These are phyloP conservation scores for Holothuria glaberrima DNA, from an alignment of 35 echinoderm and acorn worm species.

Conservation along the genomic window DNA sequence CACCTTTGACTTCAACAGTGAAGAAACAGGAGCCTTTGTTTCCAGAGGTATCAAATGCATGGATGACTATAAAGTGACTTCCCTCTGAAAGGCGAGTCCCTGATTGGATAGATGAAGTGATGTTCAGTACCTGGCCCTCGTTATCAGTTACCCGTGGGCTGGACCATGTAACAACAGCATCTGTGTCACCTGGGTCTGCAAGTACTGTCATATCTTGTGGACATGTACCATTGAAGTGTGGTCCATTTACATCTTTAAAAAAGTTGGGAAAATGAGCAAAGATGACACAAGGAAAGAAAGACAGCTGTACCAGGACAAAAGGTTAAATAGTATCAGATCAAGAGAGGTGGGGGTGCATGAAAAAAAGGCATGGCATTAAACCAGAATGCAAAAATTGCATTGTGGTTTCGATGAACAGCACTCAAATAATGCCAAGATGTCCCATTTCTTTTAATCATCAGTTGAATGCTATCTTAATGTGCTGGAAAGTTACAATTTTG, in stretches of 20 bases:
- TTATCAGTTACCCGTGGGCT: background rate
- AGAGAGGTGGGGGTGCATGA: no score
- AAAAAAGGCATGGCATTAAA: no score
- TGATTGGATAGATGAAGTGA: background rate
- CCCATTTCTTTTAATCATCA: no score
- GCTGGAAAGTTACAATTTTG: no score
- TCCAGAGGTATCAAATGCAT: conserved; percentile 7
- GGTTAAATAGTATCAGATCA: no score
- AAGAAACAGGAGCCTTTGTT: conserved; percentile 29
- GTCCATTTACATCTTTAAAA: conserved; percentile 22
- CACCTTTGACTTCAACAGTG: conserved; percentile 6
- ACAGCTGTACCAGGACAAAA: no score
- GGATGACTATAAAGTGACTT: background rate
- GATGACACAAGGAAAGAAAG: no score
- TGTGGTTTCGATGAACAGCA: no score
- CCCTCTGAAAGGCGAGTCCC: background rate
- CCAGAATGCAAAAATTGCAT: no score
- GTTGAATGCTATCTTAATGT: no score
- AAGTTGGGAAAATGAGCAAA: background rate
- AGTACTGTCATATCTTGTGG: background rate
- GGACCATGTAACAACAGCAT: background rate
- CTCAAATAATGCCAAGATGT: no score
- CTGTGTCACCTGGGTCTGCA: background rate
- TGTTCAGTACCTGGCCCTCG: background rate
- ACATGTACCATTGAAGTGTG: conserved; percentile 29